Conservation (phyloP, 2,113 vertebrate species). For the Psophia crepitans region DNA sequence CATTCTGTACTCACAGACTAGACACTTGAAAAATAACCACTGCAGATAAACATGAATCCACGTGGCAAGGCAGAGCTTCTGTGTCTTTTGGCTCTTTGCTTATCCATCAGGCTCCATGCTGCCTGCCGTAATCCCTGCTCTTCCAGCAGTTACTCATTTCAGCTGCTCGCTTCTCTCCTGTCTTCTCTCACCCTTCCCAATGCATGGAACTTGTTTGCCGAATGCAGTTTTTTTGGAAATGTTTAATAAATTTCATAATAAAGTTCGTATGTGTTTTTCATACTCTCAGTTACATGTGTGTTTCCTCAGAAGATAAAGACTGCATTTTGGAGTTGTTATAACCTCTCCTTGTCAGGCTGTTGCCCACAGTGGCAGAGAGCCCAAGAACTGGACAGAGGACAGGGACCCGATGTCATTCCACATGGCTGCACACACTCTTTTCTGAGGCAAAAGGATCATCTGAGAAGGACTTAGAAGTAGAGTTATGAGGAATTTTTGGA, state of each 20-base stretch:
- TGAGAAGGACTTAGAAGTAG: neutral
- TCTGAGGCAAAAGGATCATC: neutral
- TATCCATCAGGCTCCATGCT: accelerated
- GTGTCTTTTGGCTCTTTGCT: neutral
- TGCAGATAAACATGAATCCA: neutral
- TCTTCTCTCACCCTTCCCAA: neutral
- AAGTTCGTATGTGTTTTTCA: neutral
- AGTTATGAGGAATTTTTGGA: neutral
- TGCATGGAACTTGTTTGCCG: neutral
- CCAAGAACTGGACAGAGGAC: neutral
- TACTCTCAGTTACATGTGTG: neutral
- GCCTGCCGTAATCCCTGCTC: neutral
- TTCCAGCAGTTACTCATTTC: neutral
- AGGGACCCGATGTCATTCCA: neutral
- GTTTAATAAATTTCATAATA: neutral
- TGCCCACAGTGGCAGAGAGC: neutral
- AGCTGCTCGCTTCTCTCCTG: neutral
- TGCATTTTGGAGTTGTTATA: neutral
- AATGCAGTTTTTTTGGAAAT: neutral
- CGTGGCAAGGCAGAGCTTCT: neutral
- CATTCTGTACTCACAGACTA: neutral
- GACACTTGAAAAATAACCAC: neutral
- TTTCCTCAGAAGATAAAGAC: neutral
- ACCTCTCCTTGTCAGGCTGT: neutral
- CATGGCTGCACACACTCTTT: accelerated